Base-by-base conservation (phyloP, 2,797 vertebrate species). In the Pseudochirops corinnae region DNA sequence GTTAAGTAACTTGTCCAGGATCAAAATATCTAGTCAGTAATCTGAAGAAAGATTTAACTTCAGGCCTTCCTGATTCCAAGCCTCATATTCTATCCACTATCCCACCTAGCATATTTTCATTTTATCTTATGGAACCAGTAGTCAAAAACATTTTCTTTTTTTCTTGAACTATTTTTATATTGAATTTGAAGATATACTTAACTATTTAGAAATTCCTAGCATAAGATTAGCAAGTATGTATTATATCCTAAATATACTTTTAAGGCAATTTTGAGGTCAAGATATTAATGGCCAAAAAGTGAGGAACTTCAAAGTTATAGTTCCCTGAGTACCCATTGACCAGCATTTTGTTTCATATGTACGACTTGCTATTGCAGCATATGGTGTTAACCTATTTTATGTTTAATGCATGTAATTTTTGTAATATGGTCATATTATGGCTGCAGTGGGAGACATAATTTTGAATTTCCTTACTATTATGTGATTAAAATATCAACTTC, bases 401-500 rank as follows among this genome's bases (percentile, higher is more conserved):
- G 24, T 46, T 87, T 87, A 87, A 87, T 87, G 74, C 39, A 87
- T 87, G 74, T 50, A 87, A 87, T 87, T 46, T 87, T 26, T 87
- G 39, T 87, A 87, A 50, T 87, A 50, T 87, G 74, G 39, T 87
- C 74, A 87, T 82, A 96, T 82, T 57, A 52, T 31, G 55, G 67
- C 57, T 39, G 39, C 4, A 90, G 33, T 53, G 26, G 39, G 18
- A 55, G 39, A 82, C 50, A 28, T 31, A 50, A 91, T 28, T 95
- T 91, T 53, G 4, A 94, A 55, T 87, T 52, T 55, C 33, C 33
- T 91, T 31, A 50, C 24, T 82, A 93, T 56, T 24, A 56, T 29
- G 33, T 50, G 82, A 92, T 60, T 92, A 91, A 92, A 93, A 58
- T 92, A 82, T 57, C 82, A 82, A 28, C 56, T 39, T 91, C 33